These are phyloP conservation scores for Pteruthius melanotis DNA, from an alignment of 2,113 vertebrate species.

Conservation along the genomic window DNA sequence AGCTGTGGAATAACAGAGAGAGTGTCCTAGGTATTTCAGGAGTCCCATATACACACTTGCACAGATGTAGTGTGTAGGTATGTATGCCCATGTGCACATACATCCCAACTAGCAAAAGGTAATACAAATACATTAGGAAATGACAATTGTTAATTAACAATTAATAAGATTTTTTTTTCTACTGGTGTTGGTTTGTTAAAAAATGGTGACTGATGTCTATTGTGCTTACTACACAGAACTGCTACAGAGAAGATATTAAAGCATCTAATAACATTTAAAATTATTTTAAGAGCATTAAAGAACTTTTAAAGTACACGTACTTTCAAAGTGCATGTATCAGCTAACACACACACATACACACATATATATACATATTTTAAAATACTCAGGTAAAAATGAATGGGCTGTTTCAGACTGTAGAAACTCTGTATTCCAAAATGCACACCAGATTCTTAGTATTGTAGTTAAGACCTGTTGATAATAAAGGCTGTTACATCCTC, in stretches of 20 bases:
- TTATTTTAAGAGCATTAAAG: neutral
- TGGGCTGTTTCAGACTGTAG: neutral
- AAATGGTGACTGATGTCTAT: neutral
- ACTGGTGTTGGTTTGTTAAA: neutral
- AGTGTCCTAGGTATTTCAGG: neutral
- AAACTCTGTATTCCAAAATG: neutral
- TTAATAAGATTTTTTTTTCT: neutral
- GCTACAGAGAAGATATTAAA: neutral
- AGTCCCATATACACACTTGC: neutral
- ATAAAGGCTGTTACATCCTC: neutral
- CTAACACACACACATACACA: neutral
- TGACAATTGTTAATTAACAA: neutral
- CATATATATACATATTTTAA: neutral
- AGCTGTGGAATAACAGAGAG: neutral
- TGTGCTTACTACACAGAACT: neutral
- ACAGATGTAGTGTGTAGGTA: neutral
- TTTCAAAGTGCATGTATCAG: neutral
- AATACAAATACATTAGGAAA: neutral
- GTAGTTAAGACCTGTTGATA: neutral
- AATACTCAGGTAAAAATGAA: neutral
- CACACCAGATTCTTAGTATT: neutral
- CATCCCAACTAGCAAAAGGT: neutral
- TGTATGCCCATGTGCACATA: no score
- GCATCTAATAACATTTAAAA: neutral
- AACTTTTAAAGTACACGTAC: neutral